Conservation (phyloP, 2,113 vertebrate species). For the Dendrocopos noguchii region DNA sequence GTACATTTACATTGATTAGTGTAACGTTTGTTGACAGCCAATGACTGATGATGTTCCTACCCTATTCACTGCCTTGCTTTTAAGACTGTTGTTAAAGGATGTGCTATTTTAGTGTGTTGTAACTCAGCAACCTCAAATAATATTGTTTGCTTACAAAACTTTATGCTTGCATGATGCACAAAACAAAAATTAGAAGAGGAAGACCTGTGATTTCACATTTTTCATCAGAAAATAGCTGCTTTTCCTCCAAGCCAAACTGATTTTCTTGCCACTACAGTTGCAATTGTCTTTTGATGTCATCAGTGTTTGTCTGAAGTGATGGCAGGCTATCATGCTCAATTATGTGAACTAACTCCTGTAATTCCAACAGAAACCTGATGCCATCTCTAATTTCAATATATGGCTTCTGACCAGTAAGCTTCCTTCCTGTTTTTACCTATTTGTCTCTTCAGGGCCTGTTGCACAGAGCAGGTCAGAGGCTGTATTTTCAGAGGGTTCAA, state of each 20-base stretch:
- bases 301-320: neutral
- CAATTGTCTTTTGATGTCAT: neutral
- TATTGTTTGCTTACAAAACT: neutral
- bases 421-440: neutral
- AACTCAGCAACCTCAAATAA: neutral
- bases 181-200: neutral
- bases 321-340: neutral
- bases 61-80: neutral
- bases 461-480: neutral
- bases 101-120: neutral
- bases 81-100: neutral
- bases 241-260: neutral
- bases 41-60: neutral
- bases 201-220: neutral
- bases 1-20: neutral
- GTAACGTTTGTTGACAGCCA: neutral
- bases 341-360: neutral
- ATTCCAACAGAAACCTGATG: neutral
- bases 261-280: neutral
- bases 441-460: neutral
- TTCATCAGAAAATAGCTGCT: neutral
- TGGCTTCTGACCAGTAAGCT: neutral
- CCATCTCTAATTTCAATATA: neutral
- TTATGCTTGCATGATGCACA: neutral
- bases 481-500: neutral